Conservation (phyloP, 2,113 vertebrate species). For the Sylvilagus bachmani region DNA sequence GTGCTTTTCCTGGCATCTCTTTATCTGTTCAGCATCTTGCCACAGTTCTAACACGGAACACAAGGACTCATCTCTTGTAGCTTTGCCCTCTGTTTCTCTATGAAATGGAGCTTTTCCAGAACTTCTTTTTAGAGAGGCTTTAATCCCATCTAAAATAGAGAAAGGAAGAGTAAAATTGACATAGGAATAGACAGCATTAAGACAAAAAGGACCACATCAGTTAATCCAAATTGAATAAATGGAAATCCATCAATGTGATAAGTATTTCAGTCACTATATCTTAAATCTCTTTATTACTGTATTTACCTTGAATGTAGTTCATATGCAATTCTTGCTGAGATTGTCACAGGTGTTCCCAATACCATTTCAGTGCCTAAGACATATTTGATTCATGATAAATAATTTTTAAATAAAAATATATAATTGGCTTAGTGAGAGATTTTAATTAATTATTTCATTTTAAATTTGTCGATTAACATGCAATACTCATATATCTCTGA, state of each 20-base stretch:
- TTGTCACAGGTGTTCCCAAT: not conserved
- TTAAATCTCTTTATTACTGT: not conserved
- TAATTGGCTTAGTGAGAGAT: not conserved
- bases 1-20: slow-evolving; percentile 62
- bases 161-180: slow-evolving; percentile 59
- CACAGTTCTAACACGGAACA: slow-evolving; percentile 78
- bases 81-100: slow-evolving; percentile 52
- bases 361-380: not conserved
- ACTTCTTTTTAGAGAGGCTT: slow-evolving; percentile 63
- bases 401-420: not conserved
- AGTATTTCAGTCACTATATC: not conserved
- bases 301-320: not conserved
- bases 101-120: slow-evolving; percentile 65
- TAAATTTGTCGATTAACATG: no score
- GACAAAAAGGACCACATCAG: slow-evolving; percentile 42
- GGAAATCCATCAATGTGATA: slow-evolving; percentile 41
- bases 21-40: slow-evolving; percentile 62
- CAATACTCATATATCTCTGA: no score
- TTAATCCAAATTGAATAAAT: slow-evolving; percentile 42
- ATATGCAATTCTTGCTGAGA: not conserved
- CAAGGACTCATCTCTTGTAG: slow-evolving; percentile 62
- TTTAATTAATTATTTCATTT: not conserved
- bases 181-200: slow-evolving; percentile 26
- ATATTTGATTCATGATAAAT: not conserved
- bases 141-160: slow-evolving; percentile 72